phyloP scores from a whole-genome alignment of 2,888 invertebrate genomes.

The Tipula vernalis region DNA sequence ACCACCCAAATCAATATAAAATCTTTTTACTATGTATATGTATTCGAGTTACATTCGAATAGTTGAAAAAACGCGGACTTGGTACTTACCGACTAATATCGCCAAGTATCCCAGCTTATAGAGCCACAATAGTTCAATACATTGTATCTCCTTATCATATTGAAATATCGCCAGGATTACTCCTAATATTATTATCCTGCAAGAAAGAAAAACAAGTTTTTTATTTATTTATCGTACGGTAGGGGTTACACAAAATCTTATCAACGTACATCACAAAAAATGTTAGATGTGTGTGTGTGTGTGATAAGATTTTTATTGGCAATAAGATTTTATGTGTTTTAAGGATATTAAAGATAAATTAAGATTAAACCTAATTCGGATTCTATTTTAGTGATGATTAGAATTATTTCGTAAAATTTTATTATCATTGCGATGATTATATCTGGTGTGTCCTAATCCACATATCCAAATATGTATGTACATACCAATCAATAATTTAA shows the following conservation, averaged over 20 bases:
- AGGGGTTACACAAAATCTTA: neutral
- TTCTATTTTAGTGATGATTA: neutral
- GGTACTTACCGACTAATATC: conserved; percentile 33
- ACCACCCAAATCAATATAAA: neutral
- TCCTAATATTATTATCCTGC: conserved; percentile 32
- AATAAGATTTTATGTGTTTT: neutral
- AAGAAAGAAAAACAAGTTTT: conserved; percentile 15
- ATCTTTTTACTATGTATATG: neutral
- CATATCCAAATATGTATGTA: neutral
- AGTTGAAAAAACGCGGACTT: neutral
- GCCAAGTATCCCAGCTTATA: conserved; percentile 34
- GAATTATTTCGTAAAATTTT: neutral
- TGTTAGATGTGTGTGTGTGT: too few species aligned
- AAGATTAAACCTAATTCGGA: neutral
- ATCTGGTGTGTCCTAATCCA: neutral
- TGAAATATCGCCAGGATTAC: conserved; percentile 30
- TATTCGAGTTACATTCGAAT: neutral
- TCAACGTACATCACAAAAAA: neutral
- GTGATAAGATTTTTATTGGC: neutral
- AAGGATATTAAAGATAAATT: neutral
- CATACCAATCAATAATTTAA: neutral
- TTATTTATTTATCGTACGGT: neutral
- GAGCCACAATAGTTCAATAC: conserved; percentile 34
- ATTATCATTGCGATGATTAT: neutral
- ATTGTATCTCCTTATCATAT: conserved; percentile 31